Base-by-base conservation (phyloP, 2,113 vertebrate species). In the Oncorhynchus masou region DNA sequence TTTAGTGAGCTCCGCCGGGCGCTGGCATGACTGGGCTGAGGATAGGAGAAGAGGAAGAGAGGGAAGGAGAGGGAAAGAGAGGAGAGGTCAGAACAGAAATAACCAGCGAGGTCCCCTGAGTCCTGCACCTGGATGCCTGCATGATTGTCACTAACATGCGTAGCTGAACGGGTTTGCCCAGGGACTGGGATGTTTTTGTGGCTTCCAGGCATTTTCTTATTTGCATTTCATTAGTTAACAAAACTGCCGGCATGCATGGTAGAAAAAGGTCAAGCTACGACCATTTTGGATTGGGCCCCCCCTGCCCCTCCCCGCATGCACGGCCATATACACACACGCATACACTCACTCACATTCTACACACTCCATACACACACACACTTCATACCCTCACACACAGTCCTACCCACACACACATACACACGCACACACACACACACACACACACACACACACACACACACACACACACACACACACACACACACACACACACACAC, bases 101-200 rank as follows among this genome's bases (percentile, higher is more conserved):
- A 89, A 85, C 83, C 85, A 75, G 85, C 89, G n/a, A 69, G n/a
- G 79, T 80, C 90, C 87, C 87, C 31, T 74, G 88, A 85, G 89
- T 89, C 88, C 86, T 73, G 84, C 75, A 72, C 87, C 88, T 92
- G 90, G 90, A 92, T 81, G 81, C 76, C 82, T 87, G 91, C 89
- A 89, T 91, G 90, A 91, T 90, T 91, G 88, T 88, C 85, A 84
- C 90, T 92, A 91, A 91, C 90, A 91, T 81, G 86, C 88, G 81
- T 90, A 88, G 87, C 89, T 89, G 88, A 90, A 90, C 88, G 82
- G 88, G 89, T 92, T 90, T 91, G 89, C 85, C 80, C 4, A 45
- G 78, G 91, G 88, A 86, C 79, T 78, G 60, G 79, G 89, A 82
- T 82, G 77, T 91, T 88, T 91, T 88, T 83, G 84, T 87, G 83